phyloP scores from a whole-genome alignment of 1,140 invertebrate species.

The Philotrypesis tridentata region DNA sequence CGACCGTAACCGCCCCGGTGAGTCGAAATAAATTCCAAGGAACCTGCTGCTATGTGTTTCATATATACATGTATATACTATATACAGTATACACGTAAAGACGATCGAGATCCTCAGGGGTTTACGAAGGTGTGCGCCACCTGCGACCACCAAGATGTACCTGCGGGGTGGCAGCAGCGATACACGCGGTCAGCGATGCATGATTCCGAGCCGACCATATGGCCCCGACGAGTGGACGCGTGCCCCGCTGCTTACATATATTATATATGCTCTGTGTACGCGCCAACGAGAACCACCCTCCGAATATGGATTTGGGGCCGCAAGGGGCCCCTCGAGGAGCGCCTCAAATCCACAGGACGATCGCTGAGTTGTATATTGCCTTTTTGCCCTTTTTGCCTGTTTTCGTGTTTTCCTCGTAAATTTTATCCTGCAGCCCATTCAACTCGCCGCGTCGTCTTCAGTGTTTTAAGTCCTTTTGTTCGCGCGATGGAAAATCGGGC shows the following conservation, averaged over 20 bases:
- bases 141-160: slow-evolving; percentile 67
- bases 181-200: slow-evolving; percentile 60
- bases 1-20: slow-evolving; percentile 2
- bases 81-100: no score
- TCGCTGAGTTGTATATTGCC: neutral
- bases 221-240: slow-evolving; percentile 41
- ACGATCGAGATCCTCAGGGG: slow-evolving; percentile 1
- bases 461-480: neutral
- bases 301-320: no score
- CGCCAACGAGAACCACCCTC: neutral
- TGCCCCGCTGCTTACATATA: neutral
- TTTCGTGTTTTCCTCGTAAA: slow-evolving; percentile 2
- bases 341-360: neutral
- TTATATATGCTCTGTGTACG: no score
- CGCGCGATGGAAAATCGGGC: neutral
- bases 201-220: slow-evolving; percentile 65
- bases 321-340: neutral
- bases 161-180: slow-evolving; percentile 66
- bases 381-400: neutral
- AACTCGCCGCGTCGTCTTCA: no score
- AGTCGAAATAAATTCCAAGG: slow-evolving; percentile 35
- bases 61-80: no score
- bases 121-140: slow-evolving; percentile 54
- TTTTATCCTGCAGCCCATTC: neutral
- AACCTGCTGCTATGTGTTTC: slow-evolving; percentile 12